These are phyloP conservation scores for Empidonax traillii DNA, from an alignment of 2,113 vertebrate genomes.

Conservation along the genomic window DNA sequence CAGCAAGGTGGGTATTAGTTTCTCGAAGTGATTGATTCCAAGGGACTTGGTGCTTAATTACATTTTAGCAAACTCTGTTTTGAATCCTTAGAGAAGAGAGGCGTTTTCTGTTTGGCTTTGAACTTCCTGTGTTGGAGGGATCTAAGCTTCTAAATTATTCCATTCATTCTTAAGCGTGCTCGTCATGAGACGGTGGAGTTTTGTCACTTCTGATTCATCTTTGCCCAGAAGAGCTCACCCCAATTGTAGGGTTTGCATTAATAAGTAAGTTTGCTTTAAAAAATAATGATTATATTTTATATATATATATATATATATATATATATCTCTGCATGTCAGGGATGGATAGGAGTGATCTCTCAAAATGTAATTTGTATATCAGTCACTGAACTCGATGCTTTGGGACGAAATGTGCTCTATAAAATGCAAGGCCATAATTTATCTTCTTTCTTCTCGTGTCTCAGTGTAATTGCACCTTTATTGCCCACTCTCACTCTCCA, in stretches of 20 bases:
- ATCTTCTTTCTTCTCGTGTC: conserved; percentile 1
- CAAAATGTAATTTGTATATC: conserved; percentile 55
- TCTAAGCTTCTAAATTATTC: conserved; percentile 53
- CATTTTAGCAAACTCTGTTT: conserved; percentile 67
- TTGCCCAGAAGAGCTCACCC: conserved; percentile 50
- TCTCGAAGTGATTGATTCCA: conserved; percentile 75
- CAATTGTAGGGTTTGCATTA: conserved; percentile 49
- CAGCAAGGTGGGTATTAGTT: conserved; percentile 71
- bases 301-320: not conserved
- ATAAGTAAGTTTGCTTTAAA: conserved; percentile 62
- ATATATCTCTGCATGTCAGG: not conserved
- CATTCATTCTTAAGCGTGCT: conserved; percentile 27
- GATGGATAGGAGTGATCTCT: not conserved
- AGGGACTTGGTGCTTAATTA: conserved; percentile 76
- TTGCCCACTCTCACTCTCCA: not conserved
- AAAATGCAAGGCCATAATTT: conserved; percentile 40
- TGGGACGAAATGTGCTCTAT: conserved; percentile 38
- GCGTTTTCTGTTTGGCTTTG: conserved; percentile 61
- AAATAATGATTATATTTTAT: conserved; percentile 48
- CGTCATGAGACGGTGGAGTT: not conserved
- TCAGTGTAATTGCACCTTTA: not conserved
- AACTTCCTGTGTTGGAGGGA: conserved; percentile 40
- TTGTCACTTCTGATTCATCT: conserved; percentile 63
- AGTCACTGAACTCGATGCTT: not conserved
- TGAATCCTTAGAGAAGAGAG: conserved; percentile 62